Conservation (phyloP, 2,797 vertebrate species). For the Propithecus deckenii region DNA sequence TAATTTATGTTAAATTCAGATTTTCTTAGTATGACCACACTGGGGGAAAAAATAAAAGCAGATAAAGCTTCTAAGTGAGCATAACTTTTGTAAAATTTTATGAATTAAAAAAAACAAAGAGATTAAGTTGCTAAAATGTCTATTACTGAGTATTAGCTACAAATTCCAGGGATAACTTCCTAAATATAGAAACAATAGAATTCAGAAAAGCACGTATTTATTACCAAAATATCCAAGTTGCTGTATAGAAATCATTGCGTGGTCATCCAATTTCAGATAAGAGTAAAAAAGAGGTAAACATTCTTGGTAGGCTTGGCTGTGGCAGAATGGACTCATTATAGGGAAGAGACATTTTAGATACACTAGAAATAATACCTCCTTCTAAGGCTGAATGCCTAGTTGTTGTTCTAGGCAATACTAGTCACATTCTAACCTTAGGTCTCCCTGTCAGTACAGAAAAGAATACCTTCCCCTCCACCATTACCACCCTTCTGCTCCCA, state of each 20-base stretch:
- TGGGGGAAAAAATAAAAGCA: neutral
- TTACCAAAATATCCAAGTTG: neutral
- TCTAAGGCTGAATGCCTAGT: neutral
- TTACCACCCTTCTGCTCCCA: neutral
- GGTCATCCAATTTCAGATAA: neutral
- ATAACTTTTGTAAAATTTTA: constrained; percentile 10
- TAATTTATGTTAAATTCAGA: constrained; percentile 10
- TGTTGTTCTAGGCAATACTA: neutral
- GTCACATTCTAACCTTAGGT: neutral
- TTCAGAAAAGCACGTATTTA: neutral
- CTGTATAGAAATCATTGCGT: neutral
- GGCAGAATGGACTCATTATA: neutral
- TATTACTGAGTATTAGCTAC: neutral
- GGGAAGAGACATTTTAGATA: neutral
- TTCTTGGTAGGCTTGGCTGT: neutral
- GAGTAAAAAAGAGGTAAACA: neutral
- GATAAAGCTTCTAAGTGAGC: neutral
- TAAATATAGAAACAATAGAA: neutral
- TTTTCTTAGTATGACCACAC: neutral
- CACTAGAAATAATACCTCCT: neutral
- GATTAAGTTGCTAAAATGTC: neutral
- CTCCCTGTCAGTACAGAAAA: neutral
- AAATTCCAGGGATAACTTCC: neutral
- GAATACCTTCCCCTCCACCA: neutral
- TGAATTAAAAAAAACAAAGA: neutral